Conservation (phyloP, 2,797 vertebrate species). For the Remorina albescens region DNA sequence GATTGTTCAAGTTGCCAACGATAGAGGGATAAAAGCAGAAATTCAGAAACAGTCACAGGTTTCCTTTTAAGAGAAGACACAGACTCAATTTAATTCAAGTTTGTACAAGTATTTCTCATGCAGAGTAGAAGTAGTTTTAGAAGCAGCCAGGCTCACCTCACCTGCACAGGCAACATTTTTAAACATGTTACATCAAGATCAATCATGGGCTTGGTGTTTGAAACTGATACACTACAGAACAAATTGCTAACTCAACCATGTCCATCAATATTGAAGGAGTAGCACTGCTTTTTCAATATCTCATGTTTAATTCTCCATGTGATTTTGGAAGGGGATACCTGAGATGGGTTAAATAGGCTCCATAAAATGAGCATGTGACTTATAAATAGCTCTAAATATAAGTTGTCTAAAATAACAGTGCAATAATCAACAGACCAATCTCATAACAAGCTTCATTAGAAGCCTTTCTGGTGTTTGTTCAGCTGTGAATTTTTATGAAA, state of each 20-base stretch:
- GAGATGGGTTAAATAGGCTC: not conserved
- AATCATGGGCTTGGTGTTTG: constrained; percentile 45
- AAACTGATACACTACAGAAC: constrained; percentile 44
- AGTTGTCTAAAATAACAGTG: not conserved
- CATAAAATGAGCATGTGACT: not conserved
- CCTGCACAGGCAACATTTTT: too few species aligned
- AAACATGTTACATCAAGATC: constrained; percentile 42
- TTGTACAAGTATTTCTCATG: constrained; percentile 33
- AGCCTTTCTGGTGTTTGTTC: not conserved
- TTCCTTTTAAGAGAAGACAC: constrained; percentile 31
- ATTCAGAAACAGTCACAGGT: constrained; percentile 21
- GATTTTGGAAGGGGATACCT: not conserved
- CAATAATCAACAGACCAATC: not conserved
- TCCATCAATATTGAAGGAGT: not conserved
- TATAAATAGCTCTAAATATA: not conserved
- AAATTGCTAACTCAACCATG: constrained; percentile 32
- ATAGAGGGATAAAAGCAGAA: constrained; percentile 44
- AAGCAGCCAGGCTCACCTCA: constrained; percentile 32
- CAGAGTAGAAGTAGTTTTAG: constrained; percentile 29
- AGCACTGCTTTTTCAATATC: too few species aligned
- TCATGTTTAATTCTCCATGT: not conserved
- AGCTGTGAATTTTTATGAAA: too few species aligned
- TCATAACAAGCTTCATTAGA: not conserved
- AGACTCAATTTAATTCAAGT: constrained; percentile 51
- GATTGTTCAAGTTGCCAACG: constrained; percentile 10